Evolutionary conservation across 2,888 invertebrate genomes (phyloP), one percentile per base, ranked within the genome.

Genomic region (Macaria notata): DNA sequence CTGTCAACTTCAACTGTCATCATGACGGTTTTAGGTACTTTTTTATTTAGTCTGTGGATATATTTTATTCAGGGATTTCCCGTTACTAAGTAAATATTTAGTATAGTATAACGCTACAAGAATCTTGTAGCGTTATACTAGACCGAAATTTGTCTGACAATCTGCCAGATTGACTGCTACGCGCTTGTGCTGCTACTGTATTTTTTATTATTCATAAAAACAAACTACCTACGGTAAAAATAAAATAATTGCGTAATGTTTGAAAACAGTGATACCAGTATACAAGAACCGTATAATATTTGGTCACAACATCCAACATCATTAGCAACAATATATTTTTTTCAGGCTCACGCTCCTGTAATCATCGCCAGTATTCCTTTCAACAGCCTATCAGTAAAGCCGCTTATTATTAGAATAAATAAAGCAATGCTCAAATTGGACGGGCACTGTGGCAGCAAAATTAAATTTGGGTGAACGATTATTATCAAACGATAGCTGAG

Each of bases 391-490:
- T 63, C 45, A 54, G 50, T 53, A 56, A 59, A 53, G 54, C 55
- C 64, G 53, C 55, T 59, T 65, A 57, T 63, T 62, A 61, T 63
- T 48, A 65, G 48, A 61, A 64, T 61, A 66, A 68, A 63, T 64
- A 63, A 62, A 68, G 63, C 63, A 60, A 64, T 65, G 62, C 60
- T 51, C 54, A 55, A 63, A 67, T 64, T 60, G 62, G 64, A 67
- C 53, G 52, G 57, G 59, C 59, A 46, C 54, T 43, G 55, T 61
- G 60, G 61, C 61, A 63, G 62, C 59, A 64, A 68, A 75, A 70
- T 72, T 66, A 61, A 70, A 72, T 68, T 67, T 63, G 65, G 61
- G 64, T 59, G 71, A 69, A 72, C 72, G 59, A 72, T 75, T 71
- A 69, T 67, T 69, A 67, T 70, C 69, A 68, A 70, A 69, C 70